Conservation (phyloP, 2,888 invertebrate genomes). For the Microctonus aethiopoides region DNA sequence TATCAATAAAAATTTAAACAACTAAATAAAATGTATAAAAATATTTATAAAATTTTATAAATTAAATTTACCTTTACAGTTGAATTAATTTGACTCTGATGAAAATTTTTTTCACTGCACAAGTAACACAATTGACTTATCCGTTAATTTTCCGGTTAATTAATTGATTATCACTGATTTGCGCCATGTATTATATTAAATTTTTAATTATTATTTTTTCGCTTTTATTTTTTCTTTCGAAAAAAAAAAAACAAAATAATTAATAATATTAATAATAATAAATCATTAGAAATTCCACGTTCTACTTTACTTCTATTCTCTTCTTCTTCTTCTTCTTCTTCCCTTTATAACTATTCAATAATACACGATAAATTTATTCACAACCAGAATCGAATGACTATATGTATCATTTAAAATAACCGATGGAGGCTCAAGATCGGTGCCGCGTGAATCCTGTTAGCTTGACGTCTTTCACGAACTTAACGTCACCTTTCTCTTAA, state of each 20-base stretch:
- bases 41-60: not conserved
- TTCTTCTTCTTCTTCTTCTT: too few relatives aligned
- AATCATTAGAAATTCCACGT: not conserved
- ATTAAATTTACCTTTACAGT: not conserved
- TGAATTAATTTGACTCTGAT: not conserved
- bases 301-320: too few relatives aligned
- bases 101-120: not conserved
- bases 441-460: constrained; percentile 40
- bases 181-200: not conserved
- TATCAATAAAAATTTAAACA: not conserved
- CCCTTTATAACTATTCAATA: not conserved
- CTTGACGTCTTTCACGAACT: constrained; percentile 30
- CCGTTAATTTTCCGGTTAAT: not conserved
- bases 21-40: too few relatives aligned
- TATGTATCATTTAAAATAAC: not conserved
- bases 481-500: constrained; percentile 46
- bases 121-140: not conserved
- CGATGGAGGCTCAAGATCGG: constrained; percentile 24
- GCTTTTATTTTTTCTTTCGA: constrained; percentile 8
- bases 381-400: not conserved
- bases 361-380: not conserved
- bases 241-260: too few relatives aligned
- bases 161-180: not conserved
- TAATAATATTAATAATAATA: too few relatives aligned
- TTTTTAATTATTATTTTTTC: not conserved